Evolutionary conservation across 2,888 invertebrate genomes (phyloP).

Genomic region (Agapetus fuscipes): DNA sequence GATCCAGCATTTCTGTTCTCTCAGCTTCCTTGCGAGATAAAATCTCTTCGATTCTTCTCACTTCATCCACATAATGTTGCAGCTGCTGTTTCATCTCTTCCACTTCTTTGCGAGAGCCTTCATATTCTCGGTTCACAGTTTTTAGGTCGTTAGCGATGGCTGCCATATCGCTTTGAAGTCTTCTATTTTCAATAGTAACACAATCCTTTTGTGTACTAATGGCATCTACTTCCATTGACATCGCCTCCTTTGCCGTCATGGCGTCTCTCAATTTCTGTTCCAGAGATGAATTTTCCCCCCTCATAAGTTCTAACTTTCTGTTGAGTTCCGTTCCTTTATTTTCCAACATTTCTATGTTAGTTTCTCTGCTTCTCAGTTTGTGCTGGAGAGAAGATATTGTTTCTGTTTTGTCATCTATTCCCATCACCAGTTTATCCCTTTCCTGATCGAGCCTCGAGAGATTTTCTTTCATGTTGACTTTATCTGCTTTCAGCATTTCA

Average conservation of each 20-base stretch:
- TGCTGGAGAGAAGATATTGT: conserved; percentile 53
- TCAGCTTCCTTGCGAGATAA: conserved; percentile 67
- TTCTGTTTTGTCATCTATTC: conserved; percentile 65
- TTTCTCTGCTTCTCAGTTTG: conserved; percentile 51
- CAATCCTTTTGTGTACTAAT: conserved; percentile 47
- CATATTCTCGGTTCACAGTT: conserved; percentile 55
- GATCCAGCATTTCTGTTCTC: conserved; percentile 69
- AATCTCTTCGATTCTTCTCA: conserved; percentile 68
- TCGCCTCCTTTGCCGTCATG: conserved; percentile 44
- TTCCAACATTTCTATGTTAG: conserved; percentile 45
- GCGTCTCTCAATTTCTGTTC: conserved; percentile 42
- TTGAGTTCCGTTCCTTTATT: conserved; percentile 46
- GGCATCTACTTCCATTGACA: conserved; percentile 50
- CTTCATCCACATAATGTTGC: conserved; percentile 73
- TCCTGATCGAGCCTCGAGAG: conserved; percentile 59
- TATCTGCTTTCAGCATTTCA: conserved; percentile 50
- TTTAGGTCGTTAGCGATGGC: conserved; percentile 52
- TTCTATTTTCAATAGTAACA: conserved; percentile 56
- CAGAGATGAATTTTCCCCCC: conserved; percentile 34
- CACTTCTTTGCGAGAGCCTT: conserved; percentile 59
- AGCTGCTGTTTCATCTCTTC: conserved; percentile 64
- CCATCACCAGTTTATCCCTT: conserved; percentile 56
- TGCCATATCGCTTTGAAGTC: conserved; percentile 63
- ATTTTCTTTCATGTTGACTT: conserved; percentile 50
- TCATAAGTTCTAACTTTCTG: conserved; percentile 40